Evolutionary conservation across 1,140 invertebrate species (phyloP).

Genomic region (Eriocheir sinensis): DNA sequence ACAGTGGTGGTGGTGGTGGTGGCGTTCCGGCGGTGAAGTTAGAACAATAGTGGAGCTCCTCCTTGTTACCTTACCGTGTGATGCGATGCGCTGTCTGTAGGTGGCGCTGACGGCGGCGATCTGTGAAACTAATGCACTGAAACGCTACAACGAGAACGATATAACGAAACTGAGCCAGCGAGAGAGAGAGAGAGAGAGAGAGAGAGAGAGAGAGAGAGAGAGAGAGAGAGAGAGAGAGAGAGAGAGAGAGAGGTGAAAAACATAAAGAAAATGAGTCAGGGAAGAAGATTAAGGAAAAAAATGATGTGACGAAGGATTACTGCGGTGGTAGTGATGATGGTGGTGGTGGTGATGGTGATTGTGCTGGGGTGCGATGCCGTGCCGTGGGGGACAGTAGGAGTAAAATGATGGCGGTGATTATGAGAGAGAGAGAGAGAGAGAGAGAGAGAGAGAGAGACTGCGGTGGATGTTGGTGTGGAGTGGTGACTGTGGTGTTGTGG

Average conservation of each 20-base stretch:
- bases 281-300: not conserved
- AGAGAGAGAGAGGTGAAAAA: not conserved
- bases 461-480: not conserved
- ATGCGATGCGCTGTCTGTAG: no score
- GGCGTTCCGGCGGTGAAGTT: not conserved
- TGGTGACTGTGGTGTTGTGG: not conserved
- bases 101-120: not conserved
- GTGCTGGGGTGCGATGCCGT: not conserved
- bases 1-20: not conserved
- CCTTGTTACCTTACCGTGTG: no score
- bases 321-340: not conserved
- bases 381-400: not conserved
- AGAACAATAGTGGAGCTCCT: no score
- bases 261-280: not conserved
- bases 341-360: not conserved
- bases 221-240: not conserved
- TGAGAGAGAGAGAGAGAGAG: conserved; percentile 49
- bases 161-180: no score
- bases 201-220: not conserved
- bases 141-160: no score
- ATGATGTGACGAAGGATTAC: not conserved
- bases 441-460: conserved; percentile 45
- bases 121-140: not conserved
- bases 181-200: not conserved
- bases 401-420: not conserved